These are phyloP conservation scores for Chamaetylas fuelleborni DNA, from an alignment of 2,113 vertebrate genomes.

Conservation along the genomic window DNA sequence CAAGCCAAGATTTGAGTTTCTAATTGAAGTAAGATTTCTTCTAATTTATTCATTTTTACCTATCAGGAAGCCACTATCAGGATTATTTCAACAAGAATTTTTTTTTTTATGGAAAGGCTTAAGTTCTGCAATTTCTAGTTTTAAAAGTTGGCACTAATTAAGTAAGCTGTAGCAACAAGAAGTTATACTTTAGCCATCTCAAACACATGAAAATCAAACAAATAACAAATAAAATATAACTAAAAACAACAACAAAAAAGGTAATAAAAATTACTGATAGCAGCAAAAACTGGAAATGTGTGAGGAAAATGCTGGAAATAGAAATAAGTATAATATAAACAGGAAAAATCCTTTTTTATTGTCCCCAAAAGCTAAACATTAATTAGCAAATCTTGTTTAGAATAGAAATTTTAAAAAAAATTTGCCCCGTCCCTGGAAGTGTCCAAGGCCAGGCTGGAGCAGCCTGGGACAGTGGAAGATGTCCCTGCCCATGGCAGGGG, in stretches of 20 bases:
- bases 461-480: not conserved
- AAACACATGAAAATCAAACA: not conserved
- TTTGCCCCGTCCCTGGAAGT: not conserved
- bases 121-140: not conserved
- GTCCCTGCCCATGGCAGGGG: not conserved
- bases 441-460: not conserved
- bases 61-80: not conserved
- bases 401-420: not conserved
- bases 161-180: not conserved
- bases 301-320: not conserved
- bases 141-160: not conserved
- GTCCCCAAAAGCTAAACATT: not conserved
- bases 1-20: not conserved
- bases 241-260: not conserved
- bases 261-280: not conserved
- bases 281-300: not conserved
- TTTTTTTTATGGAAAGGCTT: not conserved
- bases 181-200: not conserved
- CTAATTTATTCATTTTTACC: not conserved
- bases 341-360: not conserved
- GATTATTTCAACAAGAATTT: not conserved
- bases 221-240: not conserved
- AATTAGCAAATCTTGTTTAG: not conserved
- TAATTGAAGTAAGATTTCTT: not conserved
- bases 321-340: not conserved